Conservation (phyloP, 2,113 vertebrate genomes). For the Mormyrus iriodes region DNA sequence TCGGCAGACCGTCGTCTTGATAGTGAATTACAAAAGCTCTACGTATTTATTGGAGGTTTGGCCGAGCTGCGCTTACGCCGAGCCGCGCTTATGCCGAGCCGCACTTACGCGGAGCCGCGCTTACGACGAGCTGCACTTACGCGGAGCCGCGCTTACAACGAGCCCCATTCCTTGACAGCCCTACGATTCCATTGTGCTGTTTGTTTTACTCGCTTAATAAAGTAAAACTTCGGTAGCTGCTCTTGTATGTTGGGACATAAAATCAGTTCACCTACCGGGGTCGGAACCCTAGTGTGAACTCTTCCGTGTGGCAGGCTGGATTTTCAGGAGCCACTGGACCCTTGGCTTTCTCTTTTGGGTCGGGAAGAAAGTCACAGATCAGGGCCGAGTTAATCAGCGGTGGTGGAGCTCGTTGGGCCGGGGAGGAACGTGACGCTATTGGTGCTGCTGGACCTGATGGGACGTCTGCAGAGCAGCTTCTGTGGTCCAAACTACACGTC, state of each 20-base stretch:
- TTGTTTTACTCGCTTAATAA: not conserved
- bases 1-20: not conserved
- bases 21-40: not conserved
- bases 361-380: conserved; percentile 54
- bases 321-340: not conserved
- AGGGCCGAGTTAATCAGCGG: conserved; percentile 52
- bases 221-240: not conserved
- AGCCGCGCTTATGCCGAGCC: not conserved
- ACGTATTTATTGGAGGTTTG: not conserved
- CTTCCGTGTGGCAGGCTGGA: not conserved
- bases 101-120: not conserved
- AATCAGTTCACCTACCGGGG: not conserved
- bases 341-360: conserved; percentile 48
- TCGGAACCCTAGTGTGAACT: not conserved
- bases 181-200: not conserved
- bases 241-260: not conserved
- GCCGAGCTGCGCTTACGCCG: not conserved
- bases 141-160: too few species aligned
- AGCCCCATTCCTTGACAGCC: not conserved
- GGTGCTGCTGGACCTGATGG: conserved; percentile 63
- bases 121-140: not conserved
- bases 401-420: conserved; percentile 47
- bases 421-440: conserved; percentile 51
- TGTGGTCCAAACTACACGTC: conserved; percentile 41
- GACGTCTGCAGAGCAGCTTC: conserved; percentile 40